phyloP scores from a whole-genome alignment of 2,797 vertebrate species.

The Sphenopsis melanotis region DNA sequence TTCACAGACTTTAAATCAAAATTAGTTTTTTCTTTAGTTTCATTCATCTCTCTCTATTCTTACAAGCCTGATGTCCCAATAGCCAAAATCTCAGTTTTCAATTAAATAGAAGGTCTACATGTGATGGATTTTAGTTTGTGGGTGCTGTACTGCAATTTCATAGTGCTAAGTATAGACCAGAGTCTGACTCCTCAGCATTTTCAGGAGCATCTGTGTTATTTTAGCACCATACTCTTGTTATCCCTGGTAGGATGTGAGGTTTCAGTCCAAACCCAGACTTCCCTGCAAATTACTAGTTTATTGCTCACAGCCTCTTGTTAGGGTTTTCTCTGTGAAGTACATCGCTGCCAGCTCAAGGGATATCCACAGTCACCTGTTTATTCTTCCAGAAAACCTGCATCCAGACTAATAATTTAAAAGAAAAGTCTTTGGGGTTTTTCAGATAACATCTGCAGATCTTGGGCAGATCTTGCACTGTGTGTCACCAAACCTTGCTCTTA shows the following conservation, averaged over 20 bases:
- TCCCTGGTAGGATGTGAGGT: not conserved
- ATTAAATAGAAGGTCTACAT: not conserved
- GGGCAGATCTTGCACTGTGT: not conserved
- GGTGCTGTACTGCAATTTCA: not conserved
- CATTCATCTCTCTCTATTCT: not conserved
- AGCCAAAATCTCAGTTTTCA: not conserved
- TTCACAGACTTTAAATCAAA: not conserved
- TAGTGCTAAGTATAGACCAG: constrained; percentile 11
- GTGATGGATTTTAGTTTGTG: not conserved
- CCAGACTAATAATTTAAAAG: not conserved
- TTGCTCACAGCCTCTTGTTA: not conserved
- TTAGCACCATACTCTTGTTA: constrained; percentile 9
- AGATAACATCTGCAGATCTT: not conserved
- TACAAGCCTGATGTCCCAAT: not conserved
- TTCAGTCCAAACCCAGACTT: constrained; percentile 14
- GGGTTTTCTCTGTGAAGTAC: not conserved
- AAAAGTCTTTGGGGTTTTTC: not conserved
- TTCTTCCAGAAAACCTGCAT: not conserved
- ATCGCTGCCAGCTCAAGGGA: not conserved
- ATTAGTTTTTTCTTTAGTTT: not conserved
- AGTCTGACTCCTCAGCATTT: constrained; percentile 26
- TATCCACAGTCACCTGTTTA: not conserved
- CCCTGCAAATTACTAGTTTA: constrained; percentile 34
- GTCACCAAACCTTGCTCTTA: not conserved
- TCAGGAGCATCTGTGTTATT: constrained; percentile 3